Evolutionary conservation across 2,113 vertebrate species (phyloP).

Genomic region (Eudyptes chrysolophus): DNA sequence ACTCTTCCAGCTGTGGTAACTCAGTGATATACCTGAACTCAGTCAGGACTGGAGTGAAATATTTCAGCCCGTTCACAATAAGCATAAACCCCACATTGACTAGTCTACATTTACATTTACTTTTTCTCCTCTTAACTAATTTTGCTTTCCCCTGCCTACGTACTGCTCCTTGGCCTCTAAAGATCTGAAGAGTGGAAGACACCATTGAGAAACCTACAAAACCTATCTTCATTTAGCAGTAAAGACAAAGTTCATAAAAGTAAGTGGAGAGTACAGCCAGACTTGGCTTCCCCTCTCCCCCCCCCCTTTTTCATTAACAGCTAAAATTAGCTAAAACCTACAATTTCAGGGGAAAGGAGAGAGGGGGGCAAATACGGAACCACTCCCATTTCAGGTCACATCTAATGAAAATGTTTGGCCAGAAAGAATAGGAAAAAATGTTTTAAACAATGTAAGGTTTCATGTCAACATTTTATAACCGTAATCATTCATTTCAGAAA

Average conservation of each 20-base stretch:
- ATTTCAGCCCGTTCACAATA: not conserved
- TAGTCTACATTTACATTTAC: not conserved
- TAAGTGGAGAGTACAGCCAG: not conserved
- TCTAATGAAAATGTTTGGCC: not conserved
- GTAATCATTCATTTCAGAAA: not conserved
- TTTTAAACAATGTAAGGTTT: not conserved
- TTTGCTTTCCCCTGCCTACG: not conserved
- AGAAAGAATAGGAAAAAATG: not conserved
- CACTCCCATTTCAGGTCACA: not conserved
- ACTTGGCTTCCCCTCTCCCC: not conserved
- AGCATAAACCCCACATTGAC: not conserved
- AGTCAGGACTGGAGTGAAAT: not conserved
- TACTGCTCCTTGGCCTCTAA: not conserved
- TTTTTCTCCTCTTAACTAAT: not conserved
- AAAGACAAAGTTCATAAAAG: not conserved
- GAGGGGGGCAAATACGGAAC: not conserved
- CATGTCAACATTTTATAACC: not conserved
- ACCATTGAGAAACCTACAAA: not conserved
- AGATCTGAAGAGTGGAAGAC: not conserved
- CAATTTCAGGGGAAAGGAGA: not conserved
- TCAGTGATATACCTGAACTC: not conserved
- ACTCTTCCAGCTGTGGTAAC: not conserved
- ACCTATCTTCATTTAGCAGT: not conserved
- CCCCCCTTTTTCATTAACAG: not conserved
- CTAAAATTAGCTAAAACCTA: not conserved